Percentiles rank a stretch among this genome's conserved stretches.
Conservation (phyloP, 2,113 vertebrate species). For the Atrichornis clamosus region DNA sequence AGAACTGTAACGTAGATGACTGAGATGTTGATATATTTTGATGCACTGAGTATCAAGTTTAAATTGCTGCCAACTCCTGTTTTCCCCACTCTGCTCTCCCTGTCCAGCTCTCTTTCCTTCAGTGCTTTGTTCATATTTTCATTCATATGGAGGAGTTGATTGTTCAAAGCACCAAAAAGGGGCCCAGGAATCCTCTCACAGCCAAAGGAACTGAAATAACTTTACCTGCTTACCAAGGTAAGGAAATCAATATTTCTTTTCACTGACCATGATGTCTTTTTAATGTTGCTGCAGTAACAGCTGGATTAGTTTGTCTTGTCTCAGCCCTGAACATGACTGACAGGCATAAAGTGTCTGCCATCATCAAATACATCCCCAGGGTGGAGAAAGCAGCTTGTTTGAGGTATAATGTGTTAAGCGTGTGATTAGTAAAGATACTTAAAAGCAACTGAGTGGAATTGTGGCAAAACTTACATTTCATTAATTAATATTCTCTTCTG, state of each 20-base stretch:
- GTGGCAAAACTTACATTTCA: neutral
- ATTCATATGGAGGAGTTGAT: neutral
- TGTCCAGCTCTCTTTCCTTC: neutral
- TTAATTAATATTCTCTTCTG: neutral
- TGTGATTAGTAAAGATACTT: neutral
- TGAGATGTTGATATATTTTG: neutral
- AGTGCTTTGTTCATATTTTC: neutral
- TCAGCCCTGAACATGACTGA: neutral
- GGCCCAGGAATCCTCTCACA: neutral
- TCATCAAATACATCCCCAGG: neutral
- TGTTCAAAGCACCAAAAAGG: neutral
- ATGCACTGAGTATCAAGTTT: neutral
- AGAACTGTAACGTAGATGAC: neutral
- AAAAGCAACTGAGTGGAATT: neutral
- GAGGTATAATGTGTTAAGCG: neutral
- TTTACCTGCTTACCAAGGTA: neutral
- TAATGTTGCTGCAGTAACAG: neutral
- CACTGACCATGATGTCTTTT: neutral
- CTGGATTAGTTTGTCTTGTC: neutral
- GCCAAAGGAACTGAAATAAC: neutral
- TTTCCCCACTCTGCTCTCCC: neutral
- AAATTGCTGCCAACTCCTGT: neutral
- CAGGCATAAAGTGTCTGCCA: neutral
- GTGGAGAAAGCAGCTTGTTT: neutral
- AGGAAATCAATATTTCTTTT: neutral